Conservation (phyloP, 2,888 invertebrate species). For the Drosophila ochracea region DNA sequence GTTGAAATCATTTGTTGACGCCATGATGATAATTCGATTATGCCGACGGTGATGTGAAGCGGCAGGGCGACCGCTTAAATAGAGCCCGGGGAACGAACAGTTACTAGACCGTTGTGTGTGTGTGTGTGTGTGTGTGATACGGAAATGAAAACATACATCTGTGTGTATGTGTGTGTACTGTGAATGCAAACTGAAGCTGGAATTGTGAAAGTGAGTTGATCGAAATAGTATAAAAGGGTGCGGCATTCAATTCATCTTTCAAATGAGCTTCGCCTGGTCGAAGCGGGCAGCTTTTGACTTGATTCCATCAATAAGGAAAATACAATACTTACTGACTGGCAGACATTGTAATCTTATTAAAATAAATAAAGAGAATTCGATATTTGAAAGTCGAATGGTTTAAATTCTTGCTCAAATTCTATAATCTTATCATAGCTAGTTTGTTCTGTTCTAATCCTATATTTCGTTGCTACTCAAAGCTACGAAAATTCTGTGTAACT, state of each 20-base stretch:
- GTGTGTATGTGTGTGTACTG: conserved; percentile 7
- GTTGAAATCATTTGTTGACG: conserved; percentile 82
- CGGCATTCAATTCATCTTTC: conserved; percentile 22
- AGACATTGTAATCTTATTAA: not conserved
- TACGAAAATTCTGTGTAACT: conserved; percentile 56
- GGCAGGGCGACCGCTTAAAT: conserved; percentile 40
- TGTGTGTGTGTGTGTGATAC: conserved; percentile 8
- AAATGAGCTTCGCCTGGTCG: conserved; percentile 1
- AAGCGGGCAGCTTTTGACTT: conserved; percentile 19
- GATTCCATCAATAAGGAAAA: not conserved
- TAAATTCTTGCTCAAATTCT: not conserved
- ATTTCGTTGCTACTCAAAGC: conserved; percentile 29
- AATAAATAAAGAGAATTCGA: not conserved
- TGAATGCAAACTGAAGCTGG: conserved; percentile 13
- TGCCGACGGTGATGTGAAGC: conserved; percentile 56
- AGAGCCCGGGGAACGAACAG: conserved; percentile 37
- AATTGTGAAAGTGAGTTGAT: conserved; percentile 19
- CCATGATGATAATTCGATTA: conserved; percentile 85
- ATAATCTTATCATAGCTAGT: conserved; percentile 5
- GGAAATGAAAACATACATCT: conserved; percentile 31
- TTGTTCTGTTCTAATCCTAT: not conserved
- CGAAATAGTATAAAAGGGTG: not conserved
- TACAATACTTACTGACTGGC: not conserved
- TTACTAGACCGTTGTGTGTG: conserved; percentile 1
- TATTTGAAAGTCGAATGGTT: not conserved